Conservation (phyloP, 2,797 vertebrate species). For the Halcyon badia region DNA sequence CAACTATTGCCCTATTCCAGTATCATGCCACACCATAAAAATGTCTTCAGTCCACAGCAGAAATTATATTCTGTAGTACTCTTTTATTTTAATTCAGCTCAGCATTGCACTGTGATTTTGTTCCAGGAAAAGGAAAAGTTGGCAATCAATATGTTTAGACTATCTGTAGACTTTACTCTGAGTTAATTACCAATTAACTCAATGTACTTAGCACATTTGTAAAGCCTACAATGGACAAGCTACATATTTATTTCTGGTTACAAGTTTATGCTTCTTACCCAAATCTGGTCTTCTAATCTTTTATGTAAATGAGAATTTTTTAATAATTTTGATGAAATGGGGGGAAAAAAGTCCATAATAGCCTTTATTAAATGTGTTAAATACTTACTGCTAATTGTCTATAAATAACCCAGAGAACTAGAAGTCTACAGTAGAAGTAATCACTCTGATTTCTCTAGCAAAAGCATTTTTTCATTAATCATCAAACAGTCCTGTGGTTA, state of each 20-base stretch:
- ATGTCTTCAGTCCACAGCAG: not conserved
- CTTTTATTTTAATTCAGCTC: slow-evolving; percentile 38
- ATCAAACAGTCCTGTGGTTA: not conserved
- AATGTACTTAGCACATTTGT: slow-evolving; percentile 43
- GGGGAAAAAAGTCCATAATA: not conserved
- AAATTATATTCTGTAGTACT: not conserved
- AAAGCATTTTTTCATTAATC: not conserved
- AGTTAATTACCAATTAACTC: slow-evolving; percentile 62
- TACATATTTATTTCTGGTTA: slow-evolving; percentile 51
- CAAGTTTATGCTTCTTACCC: not conserved
- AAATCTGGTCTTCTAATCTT: not conserved
- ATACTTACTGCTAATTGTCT: not conserved
- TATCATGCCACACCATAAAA: not conserved
- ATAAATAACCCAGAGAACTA: not conserved
- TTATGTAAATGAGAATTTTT: not conserved
- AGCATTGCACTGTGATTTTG: not conserved
- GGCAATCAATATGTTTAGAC: slow-evolving; percentile 65
- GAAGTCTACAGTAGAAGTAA: not conserved
- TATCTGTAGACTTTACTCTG: slow-evolving; percentile 34
- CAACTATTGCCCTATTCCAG: not conserved
- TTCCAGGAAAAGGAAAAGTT: slow-evolving; percentile 35
- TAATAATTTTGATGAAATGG: not conserved
- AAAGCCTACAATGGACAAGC: slow-evolving; percentile 29
- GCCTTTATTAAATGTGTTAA: not conserved
- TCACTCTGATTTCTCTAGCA: not conserved